phyloP scores from a whole-genome alignment of 2,113 vertebrate species.

The Genyomyrus donnyi region DNA sequence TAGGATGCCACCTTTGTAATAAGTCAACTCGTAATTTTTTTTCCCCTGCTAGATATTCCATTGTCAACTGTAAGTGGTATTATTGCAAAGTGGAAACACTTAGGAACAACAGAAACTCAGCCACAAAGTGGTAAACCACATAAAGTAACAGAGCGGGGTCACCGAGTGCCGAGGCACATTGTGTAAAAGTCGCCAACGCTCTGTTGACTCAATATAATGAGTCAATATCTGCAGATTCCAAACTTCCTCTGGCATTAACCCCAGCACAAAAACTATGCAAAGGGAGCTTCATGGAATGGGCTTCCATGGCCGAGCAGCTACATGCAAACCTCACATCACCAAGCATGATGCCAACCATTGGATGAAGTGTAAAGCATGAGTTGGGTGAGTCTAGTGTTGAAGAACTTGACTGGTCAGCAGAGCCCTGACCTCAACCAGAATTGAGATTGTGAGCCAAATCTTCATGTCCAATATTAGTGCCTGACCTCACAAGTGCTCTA shows the following conservation, averaged over 20 bases:
- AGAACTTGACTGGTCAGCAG: not conserved
- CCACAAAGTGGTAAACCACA: not conserved
- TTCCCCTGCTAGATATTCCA: not conserved
- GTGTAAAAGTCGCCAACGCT: not conserved
- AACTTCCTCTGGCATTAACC: not conserved
- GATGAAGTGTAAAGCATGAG: not conserved
- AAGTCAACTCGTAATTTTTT: not conserved
- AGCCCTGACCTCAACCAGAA: not conserved
- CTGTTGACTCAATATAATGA: not conserved
- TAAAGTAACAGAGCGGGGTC: not conserved
- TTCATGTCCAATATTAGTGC: not conserved
- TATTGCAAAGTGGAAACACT: not conserved
- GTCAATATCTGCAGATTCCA: not conserved
- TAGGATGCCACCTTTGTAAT: not conserved
- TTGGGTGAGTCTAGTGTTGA: not conserved
- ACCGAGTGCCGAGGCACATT: not conserved
- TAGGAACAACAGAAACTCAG: not conserved
- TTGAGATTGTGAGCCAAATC: not conserved
- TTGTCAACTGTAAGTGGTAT: not conserved
- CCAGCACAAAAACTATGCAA: not conserved
- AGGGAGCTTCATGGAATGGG: not conserved
- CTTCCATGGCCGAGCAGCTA: not conserved
- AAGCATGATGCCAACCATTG: not conserved
- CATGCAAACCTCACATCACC: not conserved
- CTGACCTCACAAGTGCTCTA: not conserved